phyloP scores from a whole-genome alignment of 2,888 invertebrate genomes.

The Netelia fuscicornis region DNA sequence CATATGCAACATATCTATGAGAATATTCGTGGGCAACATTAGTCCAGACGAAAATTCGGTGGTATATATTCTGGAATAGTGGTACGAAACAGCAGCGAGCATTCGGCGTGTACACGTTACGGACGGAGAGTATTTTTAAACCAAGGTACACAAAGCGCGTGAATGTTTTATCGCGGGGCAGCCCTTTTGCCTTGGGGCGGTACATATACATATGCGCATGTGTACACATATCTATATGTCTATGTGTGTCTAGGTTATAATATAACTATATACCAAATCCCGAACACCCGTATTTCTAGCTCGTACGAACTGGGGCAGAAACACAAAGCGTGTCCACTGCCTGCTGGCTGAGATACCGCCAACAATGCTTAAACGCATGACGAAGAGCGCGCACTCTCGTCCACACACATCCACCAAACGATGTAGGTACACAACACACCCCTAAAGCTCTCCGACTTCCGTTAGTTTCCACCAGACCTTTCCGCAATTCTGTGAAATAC shows the following conservation, averaged over 20 bases:
- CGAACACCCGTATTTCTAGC: constrained; percentile 77
- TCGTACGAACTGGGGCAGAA: constrained; percentile 80
- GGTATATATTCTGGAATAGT: constrained; percentile 23
- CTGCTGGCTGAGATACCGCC: constrained; percentile 79
- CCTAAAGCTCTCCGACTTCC: constrained; percentile 43
- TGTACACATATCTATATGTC: constrained; percentile 31
- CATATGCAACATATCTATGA: constrained; percentile 54
- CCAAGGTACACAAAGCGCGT: constrained; percentile 80
- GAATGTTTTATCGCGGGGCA: constrained; percentile 82
- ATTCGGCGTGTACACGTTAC: constrained; percentile 65
- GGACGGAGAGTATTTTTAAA: constrained; percentile 80
- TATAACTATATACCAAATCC: constrained; percentile 72
- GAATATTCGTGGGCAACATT: constrained; percentile 63
- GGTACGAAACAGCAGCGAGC: constrained; percentile 33
- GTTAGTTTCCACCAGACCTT: constrained; percentile 60
- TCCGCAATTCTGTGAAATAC: constrained; percentile 58
- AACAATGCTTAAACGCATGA: constrained; percentile 81
- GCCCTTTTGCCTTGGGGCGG: constrained; percentile 76
- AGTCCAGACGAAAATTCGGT: constrained; percentile 60
- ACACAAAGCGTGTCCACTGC: constrained; percentile 81
- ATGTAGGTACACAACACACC: neutral
- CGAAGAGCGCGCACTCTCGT: constrained; percentile 70
- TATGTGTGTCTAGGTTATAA: constrained; percentile 38
- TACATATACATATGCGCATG: neutral
- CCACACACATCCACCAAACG: constrained; percentile 11